Evolutionary conservation across 1,140 invertebrate genomes (phyloP).

Genomic region (Cardiocondyla obscurior): DNA sequence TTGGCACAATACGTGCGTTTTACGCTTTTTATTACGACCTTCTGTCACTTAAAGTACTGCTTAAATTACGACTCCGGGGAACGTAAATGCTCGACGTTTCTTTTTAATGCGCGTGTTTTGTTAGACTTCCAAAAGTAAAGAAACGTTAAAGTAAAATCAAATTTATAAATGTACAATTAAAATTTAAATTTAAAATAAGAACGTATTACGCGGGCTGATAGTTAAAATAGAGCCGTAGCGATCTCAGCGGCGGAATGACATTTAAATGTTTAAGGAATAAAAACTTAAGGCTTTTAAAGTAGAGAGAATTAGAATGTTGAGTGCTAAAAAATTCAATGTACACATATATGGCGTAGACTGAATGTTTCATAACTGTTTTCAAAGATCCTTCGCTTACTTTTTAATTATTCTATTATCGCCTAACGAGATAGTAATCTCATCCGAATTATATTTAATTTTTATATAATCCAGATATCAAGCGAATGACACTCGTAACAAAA

Average conservation of each 20-base stretch:
- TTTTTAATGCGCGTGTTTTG: neutral
- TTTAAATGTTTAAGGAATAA: neutral
- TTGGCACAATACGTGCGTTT: slow-evolving; percentile 11
- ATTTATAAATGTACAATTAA: neutral
- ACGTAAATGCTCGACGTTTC: neutral
- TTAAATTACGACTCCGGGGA: neutral
- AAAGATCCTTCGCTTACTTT: neutral
- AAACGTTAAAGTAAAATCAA: neutral
- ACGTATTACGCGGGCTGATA: too few relatives aligned
- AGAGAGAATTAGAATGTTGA: neutral
- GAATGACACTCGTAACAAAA: slow-evolving; percentile 55
- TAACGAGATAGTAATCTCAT: neutral
- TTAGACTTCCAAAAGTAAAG: neutral
- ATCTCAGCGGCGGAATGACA: neutral
- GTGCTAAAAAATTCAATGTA: neutral
- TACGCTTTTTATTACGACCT: neutral
- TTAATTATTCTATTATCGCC: neutral
- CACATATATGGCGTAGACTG: neutral
- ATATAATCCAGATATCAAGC: neutral
- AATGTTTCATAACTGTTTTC: slow-evolving; percentile 12
- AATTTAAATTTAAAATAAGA: neutral
- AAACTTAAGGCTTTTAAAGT: neutral
- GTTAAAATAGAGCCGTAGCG: too few relatives aligned
- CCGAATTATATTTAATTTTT: neutral
- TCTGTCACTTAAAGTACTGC: neutral